These are phyloP conservation scores for Percina caprodes DNA, from an alignment of 2,113 vertebrate genomes.

Conservation along the genomic window DNA sequence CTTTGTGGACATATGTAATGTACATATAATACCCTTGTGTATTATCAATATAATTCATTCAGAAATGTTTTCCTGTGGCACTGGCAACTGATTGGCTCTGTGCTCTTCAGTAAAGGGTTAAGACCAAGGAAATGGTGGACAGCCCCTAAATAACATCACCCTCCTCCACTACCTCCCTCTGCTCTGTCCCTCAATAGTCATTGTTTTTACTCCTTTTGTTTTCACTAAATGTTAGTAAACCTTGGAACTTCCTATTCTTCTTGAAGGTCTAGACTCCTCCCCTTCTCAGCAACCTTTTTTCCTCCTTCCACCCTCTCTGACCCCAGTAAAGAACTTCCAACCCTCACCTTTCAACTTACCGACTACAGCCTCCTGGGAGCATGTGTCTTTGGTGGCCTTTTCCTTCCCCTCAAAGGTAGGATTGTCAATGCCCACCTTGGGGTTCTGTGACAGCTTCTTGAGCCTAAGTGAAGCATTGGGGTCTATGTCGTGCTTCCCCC, in stretches of 20 bases:
- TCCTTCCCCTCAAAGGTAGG: conserved; percentile 94
- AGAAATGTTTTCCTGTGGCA: not conserved
- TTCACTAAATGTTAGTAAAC: conserved; percentile 17
- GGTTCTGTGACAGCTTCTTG: conserved; percentile 92
- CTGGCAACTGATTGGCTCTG: not conserved
- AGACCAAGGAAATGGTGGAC: not conserved
- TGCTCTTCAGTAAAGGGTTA: conserved; percentile 3
- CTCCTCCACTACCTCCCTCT: conserved; percentile 40
- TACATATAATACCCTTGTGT: not conserved
- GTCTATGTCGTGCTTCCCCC: conserved; percentile 90
- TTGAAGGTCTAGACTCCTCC: conserved; percentile 2
- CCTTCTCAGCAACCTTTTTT: conserved; percentile 32
- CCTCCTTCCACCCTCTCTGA: conserved; percentile 17
- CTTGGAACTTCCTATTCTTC: conserved; percentile 43
- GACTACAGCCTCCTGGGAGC: conserved; percentile 72
- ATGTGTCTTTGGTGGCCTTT: conserved; percentile 84
- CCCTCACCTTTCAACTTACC: conserved; percentile 62
- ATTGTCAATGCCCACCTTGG: conserved; percentile 94
- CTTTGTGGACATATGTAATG: not conserved
- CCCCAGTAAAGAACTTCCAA: not conserved
- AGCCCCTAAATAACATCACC: not conserved
- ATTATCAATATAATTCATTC: not conserved
- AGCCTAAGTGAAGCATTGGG: conserved; percentile 92
- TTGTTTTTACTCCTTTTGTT: conserved; percentile 66
- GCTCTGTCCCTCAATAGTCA: conserved; percentile 34